Base-by-base conservation (phyloP, 2,888 invertebrate species). In the Eumerus sabulonum region DNA sequence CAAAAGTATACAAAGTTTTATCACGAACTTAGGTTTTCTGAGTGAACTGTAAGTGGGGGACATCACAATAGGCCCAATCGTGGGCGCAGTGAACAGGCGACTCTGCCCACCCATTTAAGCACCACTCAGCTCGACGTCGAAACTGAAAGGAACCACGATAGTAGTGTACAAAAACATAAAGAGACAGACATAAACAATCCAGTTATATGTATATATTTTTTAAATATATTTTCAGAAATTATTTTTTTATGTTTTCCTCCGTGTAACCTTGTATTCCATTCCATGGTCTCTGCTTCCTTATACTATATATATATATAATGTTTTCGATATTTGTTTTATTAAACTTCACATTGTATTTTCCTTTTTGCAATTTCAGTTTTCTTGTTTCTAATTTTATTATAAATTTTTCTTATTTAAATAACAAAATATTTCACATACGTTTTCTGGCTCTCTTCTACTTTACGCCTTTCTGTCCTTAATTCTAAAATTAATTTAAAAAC, bases 151-250 rank as follows among this genome's bases (percentile, higher is more conserved):
- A n/a, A n/a, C n/a, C n/a, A n/a, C n/a, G n/a, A n/a, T n/a, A n/a
- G n/a, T n/a, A n/a, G n/a, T n/a, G n/a, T n/a, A n/a, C n/a, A n/a
- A n/a, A n/a, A n/a, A n/a, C n/a, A n/a, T n/a, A n/a, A n/a, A n/a
- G n/a, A n/a, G n/a, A n/a, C n/a, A 27, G 27, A 7, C 27, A 4
- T 4, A 27, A 27, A 27, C 2, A 27, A 2, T 4, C 27, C 27
- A 27, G 27, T 27, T 27, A 4, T 27, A 7, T 27, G 7, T 27
- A 7, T 27, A 27, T 27, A 27, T 27, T 27, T 27, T 68, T 67
- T 57, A 60, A 68, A 76, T 76, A 76, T 76, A 76, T 72, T 76
- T 76, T 76, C 76, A 72, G 76, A 76, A 76, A 67, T 67, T 72
- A 68, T 73, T 68, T 77, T 67, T 72, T 68, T 48, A 68, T 63